Conservation (phyloP, 2,113 vertebrate species). For the human (Homo sapiens) region DNA sequence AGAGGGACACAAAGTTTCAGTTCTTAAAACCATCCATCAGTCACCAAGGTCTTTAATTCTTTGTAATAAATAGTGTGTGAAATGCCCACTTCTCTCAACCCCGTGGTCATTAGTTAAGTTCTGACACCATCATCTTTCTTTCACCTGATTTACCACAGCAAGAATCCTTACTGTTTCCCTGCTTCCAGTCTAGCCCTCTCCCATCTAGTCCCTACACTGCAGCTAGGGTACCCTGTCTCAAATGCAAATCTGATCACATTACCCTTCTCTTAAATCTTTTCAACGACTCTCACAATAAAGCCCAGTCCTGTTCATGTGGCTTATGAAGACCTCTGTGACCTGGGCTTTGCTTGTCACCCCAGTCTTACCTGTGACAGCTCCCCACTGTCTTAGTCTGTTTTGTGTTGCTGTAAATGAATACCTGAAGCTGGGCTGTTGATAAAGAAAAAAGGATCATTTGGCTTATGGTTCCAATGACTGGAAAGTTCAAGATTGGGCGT, state of each 20-base stretch:
- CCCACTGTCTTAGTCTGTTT: not conserved
- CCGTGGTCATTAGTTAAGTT: not conserved
- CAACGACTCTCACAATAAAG: not conserved
- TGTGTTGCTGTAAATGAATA: not conserved
- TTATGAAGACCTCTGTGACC: not conserved
- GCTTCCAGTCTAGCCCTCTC: not conserved
- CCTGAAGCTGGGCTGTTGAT: not conserved
- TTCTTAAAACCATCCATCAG: not conserved
- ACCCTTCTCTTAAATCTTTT: not conserved
- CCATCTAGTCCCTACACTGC: fast-evolving
- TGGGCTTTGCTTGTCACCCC: not conserved
- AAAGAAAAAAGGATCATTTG: not conserved
- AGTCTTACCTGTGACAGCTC: not conserved
- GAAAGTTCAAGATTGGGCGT: not conserved
- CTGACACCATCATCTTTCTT: not conserved
- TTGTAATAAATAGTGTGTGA: not conserved
- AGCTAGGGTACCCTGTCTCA: not conserved
- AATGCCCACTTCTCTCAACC: not conserved
- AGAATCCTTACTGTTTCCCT: not conserved
- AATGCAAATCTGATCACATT: not conserved
- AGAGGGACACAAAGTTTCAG: not conserved
- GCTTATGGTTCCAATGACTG: not conserved
- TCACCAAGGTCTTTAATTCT: not conserved
- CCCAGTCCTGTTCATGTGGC: not conserved
- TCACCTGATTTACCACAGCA: not conserved